A percentile compares a stretch with the other conserved stretches of the same genome.
Evolutionary conservation across 2,888 invertebrate species (phyloP).

Genomic region (Pachydiplax longipennis): DNA sequence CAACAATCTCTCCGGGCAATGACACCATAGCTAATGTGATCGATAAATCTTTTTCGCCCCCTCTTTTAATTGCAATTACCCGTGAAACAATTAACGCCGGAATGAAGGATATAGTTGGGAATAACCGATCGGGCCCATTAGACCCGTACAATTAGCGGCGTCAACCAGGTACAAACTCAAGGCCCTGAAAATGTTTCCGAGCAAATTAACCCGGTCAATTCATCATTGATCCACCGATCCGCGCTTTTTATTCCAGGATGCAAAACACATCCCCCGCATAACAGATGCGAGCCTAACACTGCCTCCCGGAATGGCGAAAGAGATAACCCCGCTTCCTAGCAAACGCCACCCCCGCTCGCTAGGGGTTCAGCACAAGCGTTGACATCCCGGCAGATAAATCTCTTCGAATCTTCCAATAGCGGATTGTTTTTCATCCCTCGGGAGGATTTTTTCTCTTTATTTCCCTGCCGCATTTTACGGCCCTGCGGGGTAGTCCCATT

Average conservation of each 20-base stretch:
- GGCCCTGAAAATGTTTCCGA: background rate
- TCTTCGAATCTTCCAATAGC: background rate
- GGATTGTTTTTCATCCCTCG: background rate
- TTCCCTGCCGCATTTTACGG: background rate
- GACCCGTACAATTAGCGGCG: background rate
- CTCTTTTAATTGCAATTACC: background rate
- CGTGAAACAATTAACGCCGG: background rate
- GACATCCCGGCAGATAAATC: background rate
- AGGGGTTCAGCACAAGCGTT: background rate
- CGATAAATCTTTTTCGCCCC: no score
- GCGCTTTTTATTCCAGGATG: background rate
- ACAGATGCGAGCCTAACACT: background rate
- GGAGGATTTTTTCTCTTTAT: background rate
- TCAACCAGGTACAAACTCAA: background rate
- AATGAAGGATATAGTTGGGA: background rate
- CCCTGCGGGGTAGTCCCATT: background rate
- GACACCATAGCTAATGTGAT: no score
- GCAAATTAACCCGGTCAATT: background rate
- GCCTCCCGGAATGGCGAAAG: background rate
- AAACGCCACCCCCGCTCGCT: background rate
- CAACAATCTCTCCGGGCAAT: no score
- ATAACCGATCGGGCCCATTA: background rate
- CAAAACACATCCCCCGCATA: background rate
- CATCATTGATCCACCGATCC: background rate
- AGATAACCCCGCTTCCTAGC: background rate